Base-by-base conservation (phyloP, 2,797 vertebrate species). In the Fistularia commersonii region DNA sequence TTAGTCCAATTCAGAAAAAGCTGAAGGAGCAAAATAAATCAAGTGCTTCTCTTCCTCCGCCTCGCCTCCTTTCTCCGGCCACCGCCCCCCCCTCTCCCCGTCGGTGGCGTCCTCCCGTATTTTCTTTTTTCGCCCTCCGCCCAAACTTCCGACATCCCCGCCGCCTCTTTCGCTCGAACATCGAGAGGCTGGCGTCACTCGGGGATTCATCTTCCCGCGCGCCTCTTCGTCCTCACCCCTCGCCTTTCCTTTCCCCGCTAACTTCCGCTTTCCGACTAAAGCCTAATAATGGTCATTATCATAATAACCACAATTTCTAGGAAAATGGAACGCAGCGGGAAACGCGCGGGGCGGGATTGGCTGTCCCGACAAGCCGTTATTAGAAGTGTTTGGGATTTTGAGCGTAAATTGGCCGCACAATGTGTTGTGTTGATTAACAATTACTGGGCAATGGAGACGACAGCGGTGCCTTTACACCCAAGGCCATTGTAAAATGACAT, bases 1-100 rank as follows among this genome's bases (percentile, higher is more conserved):
- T 92, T 91, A 92, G 86, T 77, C 67, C 64, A 77, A 86, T 85
- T 83, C 82, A 87, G 77, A 83, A 81, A 81, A 81, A 76, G 76
- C 80, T 78, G 84, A 89, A 87, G 80, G 79, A 82, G 79, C 70
- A 87, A 23, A 84, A 86, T 78, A 86, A 85, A 82, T 74, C 68
- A 69, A 81, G 70, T 68, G 61, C 61, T 62, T 1, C 57, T 57
- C 51, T 58, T 48, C 57, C 45, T 71, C 14, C 38, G 40, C 62
- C 46, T 45, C 8, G 6, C 34, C 35, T 43, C 0, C 53, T 32
- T 48, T 67, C 54, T 57, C 35, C 50, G 60, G 46, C 47, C 51
- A 48, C 52, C 32, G 8, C 53, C 56, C 48, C 31, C n/a, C n/a
- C 52, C 32, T 7, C 53, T 23, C 23, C 2, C 23, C 23, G 23